phyloP scores from a whole-genome alignment of 2,113 vertebrate genomes.

The Turdus rufiventris region DNA sequence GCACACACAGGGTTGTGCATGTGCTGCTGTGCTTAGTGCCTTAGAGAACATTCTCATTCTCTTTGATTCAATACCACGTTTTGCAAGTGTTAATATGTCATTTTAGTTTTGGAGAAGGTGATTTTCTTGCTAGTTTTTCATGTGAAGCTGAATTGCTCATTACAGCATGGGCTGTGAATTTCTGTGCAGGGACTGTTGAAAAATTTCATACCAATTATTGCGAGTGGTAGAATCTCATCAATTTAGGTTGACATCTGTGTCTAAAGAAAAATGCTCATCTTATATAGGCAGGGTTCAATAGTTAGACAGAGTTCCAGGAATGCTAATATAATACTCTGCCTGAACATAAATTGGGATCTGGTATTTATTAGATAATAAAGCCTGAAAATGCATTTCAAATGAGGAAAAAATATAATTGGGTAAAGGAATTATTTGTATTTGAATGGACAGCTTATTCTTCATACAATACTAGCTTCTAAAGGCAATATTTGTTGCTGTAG shows the following conservation, averaged over 20 bases:
- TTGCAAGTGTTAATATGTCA: background rate
- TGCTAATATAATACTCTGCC: background rate
- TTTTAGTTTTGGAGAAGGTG: background rate
- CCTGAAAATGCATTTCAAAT: background rate
- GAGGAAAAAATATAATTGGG: background rate
- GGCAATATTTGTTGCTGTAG: background rate
- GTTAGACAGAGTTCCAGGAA: background rate
- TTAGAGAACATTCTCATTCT: background rate
- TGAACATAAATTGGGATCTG: background rate
- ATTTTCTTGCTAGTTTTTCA: background rate
- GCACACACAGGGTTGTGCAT: background rate
- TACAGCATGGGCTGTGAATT: background rate
- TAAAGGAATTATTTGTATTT: background rate
- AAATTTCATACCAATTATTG: background rate
- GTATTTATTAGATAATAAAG: constrained; percentile 3
- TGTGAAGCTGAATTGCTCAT: background rate
- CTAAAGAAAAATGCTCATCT: background rate
- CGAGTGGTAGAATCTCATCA: background rate
- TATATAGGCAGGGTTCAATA: background rate
- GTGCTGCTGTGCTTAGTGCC: background rate
- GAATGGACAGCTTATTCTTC: background rate
- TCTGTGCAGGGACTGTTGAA: background rate
- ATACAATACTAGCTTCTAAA: background rate
- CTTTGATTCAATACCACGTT: background rate
- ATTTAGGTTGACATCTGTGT: background rate